Base-by-base conservation (phyloP, 2,888 invertebrate genomes). In the Sphaeridia pumilis region DNA sequence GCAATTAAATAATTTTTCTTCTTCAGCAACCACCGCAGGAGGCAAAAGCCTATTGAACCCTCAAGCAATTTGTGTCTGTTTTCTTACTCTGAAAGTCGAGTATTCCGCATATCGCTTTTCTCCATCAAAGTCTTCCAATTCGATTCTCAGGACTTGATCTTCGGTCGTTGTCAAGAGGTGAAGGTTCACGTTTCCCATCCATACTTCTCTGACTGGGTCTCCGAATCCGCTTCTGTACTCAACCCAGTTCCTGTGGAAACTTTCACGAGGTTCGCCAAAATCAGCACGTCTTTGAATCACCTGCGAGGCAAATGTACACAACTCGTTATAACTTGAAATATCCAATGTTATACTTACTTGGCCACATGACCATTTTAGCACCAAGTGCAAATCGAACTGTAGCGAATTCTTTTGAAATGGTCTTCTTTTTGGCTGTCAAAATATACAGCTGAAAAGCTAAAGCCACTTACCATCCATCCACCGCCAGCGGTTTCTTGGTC, bases 201-300 rank as follows among this genome's bases (percentile, higher is more conserved):
- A 90, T 72, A 90, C 87, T 70, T 90, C 89, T 68, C 85, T 83
- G 61, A 81, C 82, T 1, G 88, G 85, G 73, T 90, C 88, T 2
- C 89, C 90, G 68, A 90, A 90, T 1, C 90, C 90, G 68, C 88
- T 88, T 70, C 89, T 88, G 71, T 90, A 90, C 67, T 90, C 88
- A 53, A 83, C 81, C 89, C 90, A 90, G 70, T 89, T 88, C 1
- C 87, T 76, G 70, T 89, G 89, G 74, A 90, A 90, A 70, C 87
- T 89, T 70, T 89, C 89, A 1, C 87, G 77, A 0, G 87, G 86
- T 22, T 87, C 80, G 1, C 87, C 88, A 68, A 81, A 87, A 70
- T 90, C 88, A 67, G 89, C 88, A 55, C 90, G 76, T 21, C 89
- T 76, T 75, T 90, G 90, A 65, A 90, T 88, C 1, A 89, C 87